phyloP scores from a whole-genome alignment of 1,140 invertebrate genomes.

The Acromyrmex charruanus region DNA sequence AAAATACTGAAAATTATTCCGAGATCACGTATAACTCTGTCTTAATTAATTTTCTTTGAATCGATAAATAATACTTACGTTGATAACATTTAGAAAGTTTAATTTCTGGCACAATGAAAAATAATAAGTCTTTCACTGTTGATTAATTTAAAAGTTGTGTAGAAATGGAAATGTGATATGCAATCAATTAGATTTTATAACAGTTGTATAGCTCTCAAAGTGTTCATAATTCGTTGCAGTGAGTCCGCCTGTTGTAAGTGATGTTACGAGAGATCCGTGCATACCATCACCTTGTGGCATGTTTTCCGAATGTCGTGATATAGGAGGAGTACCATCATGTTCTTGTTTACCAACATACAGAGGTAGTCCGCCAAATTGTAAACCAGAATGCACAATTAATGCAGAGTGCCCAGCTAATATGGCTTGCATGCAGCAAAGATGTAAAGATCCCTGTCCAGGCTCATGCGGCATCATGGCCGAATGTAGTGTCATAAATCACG shows the following conservation, averaged over 20 bases:
- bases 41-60: neutral
- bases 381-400: slow-evolving; percentile 90
- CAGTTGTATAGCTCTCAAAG: neutral
- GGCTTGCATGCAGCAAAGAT: slow-evolving; percentile 90
- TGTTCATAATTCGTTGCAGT: slow-evolving; percentile 26
- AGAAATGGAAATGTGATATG: neutral
- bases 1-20: neutral
- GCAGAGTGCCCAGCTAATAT: slow-evolving; percentile 88
- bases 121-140: neutral
- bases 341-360: slow-evolving; percentile 89
- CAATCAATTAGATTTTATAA: slow-evolving; percentile 3
- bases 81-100: neutral
- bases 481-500: slow-evolving; percentile 89
- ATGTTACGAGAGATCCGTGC: slow-evolving; percentile 86
- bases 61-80: neutral
- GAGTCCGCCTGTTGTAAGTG: slow-evolving; percentile 45
- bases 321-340: slow-evolving; percentile 89
- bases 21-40: neutral
- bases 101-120: neutral
- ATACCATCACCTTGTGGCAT: slow-evolving; percentile 91
- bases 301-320: slow-evolving; percentile 89
- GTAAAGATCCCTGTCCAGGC: slow-evolving; percentile 90
- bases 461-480: slow-evolving; percentile 90
- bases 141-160: neutral
- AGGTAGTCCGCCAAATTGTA: slow-evolving; percentile 91